These are phyloP conservation scores for Dimorphilus gyrociliatus DNA, from an alignment of 2,888 invertebrate species.

Conservation along the genomic window DNA sequence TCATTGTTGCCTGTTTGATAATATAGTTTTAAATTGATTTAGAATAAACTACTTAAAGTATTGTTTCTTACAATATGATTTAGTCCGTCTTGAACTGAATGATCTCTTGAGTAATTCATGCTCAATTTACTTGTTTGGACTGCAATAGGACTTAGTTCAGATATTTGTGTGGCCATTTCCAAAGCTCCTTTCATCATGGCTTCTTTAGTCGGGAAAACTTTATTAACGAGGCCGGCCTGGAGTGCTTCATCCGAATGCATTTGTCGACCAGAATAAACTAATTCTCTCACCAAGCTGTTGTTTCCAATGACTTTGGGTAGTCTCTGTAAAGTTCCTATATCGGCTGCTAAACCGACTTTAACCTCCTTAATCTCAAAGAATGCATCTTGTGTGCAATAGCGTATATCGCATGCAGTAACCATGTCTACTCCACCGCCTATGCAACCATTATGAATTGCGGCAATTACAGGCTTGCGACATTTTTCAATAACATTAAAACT, in stretches of 20 bases:
- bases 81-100: conserved; percentile 68
- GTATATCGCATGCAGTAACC: conserved; percentile 72
- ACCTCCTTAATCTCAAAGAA: conserved; percentile 67
- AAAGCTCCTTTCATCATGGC: conserved; percentile 57
- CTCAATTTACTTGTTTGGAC: conserved; percentile 74
- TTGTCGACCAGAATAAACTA: conserved; percentile 69
- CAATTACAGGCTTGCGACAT: conserved; percentile 77
- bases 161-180: conserved; percentile 58
- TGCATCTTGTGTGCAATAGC: conserved; percentile 73
- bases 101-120: conserved; percentile 69
- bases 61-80: conserved; percentile 61
- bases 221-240: conserved; percentile 61
- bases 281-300: conserved; percentile 66
- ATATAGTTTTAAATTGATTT: neutral
- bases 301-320: conserved; percentile 77
- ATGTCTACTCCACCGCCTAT: conserved; percentile 81
- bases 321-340: conserved; percentile 81
- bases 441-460: conserved; percentile 69
- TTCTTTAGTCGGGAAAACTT: conserved; percentile 43
- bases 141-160: conserved; percentile 78
- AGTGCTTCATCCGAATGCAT: conserved; percentile 64
- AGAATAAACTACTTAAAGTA: neutral
- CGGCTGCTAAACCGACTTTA: conserved; percentile 68
- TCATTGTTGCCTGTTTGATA: conserved; percentile 53
- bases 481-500: no score